A percentile compares a stretch with the other conserved stretches of the same genome.
These are phyloP conservation scores for Coendou prehensilis DNA, from an alignment of 2,797 vertebrate genomes.

Conservation along the genomic window DNA sequence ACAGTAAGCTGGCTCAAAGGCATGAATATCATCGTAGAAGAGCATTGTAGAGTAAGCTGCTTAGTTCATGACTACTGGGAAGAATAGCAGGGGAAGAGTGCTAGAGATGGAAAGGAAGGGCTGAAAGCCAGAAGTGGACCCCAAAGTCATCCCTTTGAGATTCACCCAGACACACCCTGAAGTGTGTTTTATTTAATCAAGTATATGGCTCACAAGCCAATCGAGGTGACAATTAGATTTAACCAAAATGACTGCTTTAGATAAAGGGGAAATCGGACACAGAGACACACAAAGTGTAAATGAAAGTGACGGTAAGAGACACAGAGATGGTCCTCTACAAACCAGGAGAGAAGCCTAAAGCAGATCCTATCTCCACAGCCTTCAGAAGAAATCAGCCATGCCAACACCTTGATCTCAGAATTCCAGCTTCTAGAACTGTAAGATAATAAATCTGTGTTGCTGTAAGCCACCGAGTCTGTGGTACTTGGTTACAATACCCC, in stretches of 20 bases:
- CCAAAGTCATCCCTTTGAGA: background rate
- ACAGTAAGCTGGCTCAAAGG: background rate
- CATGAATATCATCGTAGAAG: background rate
- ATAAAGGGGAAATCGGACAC: background rate
- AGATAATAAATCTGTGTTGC: background rate
- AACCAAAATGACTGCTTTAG: background rate
- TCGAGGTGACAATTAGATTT: background rate
- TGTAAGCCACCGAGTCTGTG: no score
- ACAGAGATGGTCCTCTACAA: rapidly evolving
- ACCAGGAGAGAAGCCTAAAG: background rate
- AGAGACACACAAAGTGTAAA: background rate
- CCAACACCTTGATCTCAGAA: no score
- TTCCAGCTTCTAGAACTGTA: background rate
- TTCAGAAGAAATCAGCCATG: no score
- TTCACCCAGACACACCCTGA: background rate
- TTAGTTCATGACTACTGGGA: background rate
- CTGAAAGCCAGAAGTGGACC: background rate
- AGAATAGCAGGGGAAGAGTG: background rate
- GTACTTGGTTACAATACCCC: background rate
- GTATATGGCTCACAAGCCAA: background rate
- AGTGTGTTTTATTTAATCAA: background rate
- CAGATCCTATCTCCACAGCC: background rate
- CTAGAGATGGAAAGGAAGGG: background rate
- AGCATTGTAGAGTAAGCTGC: background rate
- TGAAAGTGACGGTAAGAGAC: background rate